Base-by-base conservation (phyloP, 1,140 invertebrate species). In the Amyelois transitella region DNA sequence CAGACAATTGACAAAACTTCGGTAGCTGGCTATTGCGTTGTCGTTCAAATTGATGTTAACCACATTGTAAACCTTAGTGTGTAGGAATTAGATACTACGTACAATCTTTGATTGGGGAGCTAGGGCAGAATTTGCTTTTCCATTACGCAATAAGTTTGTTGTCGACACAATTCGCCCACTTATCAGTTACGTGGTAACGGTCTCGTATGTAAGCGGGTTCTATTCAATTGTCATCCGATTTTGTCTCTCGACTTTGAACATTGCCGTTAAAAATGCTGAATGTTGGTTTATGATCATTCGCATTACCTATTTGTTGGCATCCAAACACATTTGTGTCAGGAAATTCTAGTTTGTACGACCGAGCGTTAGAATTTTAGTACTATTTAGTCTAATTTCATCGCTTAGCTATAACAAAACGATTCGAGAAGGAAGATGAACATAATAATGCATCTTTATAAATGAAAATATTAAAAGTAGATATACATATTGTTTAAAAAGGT, bases 21-120 rank as follows among this genome's bases (percentile, higher is more conserved):
- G 66, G 67, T 63, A 70, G 67, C 66, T 66, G 24, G 24, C 66
- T 53, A 62, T 48, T 51, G 53, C 49, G 53, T 66, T 73, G 60
- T 61, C 60, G 62, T 57, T 63, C 66, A 77, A 81, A 81, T 76
- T 73, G 58, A 74, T 60, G 72, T 62, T 75, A 79, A 77, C 53
- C 51, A 56, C 17, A 77, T 60, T 66, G 60, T 66, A 75, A 76
- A 70, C 72, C 62, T 72, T 72, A 64, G 43, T 53, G 51, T 55
- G 60, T 66, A 57, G 25, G 56, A 43, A 64, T 66, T 65, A 60
- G 52, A 63, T 22, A 20, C 18, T 21, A 20, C 18, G n/a, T 19
- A 21, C 12, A 12, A 5, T 21, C 19, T 52, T 25, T 38, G 50
- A 18, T 52, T 52, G 25, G 28, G 43, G n/a, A 7, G 28, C 45